phyloP scores from a whole-genome alignment of 1,140 invertebrate genomes.

The Polypedilum vanderplanki region DNA sequence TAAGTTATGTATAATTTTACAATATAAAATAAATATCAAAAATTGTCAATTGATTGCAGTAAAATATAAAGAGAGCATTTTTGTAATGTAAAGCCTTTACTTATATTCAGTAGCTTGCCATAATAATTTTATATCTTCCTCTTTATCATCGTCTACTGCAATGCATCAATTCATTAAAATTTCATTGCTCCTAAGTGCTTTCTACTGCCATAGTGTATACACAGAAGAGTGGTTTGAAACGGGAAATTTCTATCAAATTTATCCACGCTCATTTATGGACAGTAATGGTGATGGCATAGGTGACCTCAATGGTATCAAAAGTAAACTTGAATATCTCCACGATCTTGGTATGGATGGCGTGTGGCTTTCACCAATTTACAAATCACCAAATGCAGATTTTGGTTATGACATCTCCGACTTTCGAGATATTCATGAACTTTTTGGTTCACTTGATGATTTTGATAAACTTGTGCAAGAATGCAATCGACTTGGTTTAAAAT shows the following conservation, averaged over 20 bases:
- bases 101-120: background rate
- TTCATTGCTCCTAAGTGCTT: background rate
- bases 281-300: slow-evolving; percentile 48
- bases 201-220: background rate
- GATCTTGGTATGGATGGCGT: slow-evolving; percentile 48
- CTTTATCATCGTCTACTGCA: background rate
- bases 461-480: slow-evolving; percentile 45
- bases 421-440: slow-evolving; percentile 49
- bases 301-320: slow-evolving; percentile 42
- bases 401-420: slow-evolving; percentile 64
- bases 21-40: background rate
- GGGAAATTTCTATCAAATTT: slow-evolving; percentile 52
- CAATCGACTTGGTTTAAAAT: slow-evolving; percentile 39
- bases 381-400: slow-evolving; percentile 53
- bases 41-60: background rate
- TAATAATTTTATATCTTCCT: background rate
- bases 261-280: slow-evolving; percentile 52
- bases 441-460: slow-evolving; percentile 60
- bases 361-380: slow-evolving; percentile 53
- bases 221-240: slow-evolving; percentile 35
- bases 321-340: slow-evolving; percentile 49
- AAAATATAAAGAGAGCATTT: background rate
- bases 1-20: no score
- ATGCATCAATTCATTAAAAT: slow-evolving; percentile 19
- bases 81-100: background rate